Evolutionary conservation across 2,113 vertebrate genomes (phyloP).

Genomic region (Aphelocoma coerulescens): DNA sequence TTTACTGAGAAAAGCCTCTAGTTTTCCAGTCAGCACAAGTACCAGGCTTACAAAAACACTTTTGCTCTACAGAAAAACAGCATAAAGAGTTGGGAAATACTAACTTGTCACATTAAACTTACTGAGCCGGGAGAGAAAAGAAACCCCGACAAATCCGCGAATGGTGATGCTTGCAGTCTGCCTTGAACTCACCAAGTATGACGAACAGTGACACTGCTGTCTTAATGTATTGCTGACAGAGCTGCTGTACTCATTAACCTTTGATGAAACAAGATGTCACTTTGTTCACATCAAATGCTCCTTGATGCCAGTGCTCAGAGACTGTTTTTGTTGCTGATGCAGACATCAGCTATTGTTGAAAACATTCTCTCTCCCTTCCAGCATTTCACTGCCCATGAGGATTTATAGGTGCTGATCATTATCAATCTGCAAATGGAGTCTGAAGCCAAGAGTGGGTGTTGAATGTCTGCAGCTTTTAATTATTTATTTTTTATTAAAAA

Average conservation of each 20-base stretch:
- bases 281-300: conserved; percentile 61
- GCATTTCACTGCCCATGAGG: background rate
- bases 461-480: background rate
- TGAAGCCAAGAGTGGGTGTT: background rate
- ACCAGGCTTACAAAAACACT: background rate
- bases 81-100: background rate
- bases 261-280: conserved; percentile 62
- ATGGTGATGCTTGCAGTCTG: background rate
- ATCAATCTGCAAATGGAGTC: background rate
- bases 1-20: background rate
- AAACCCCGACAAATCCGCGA: rapidly evolving
- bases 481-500: background rate
- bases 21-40: background rate
- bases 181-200: background rate
- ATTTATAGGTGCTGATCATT: conserved; percentile 11
- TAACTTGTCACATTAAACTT: background rate
- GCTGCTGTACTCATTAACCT: conserved; percentile 60
- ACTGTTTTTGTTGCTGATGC: conserved; percentile 43
- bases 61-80: background rate
- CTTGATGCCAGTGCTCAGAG: conserved; percentile 46
- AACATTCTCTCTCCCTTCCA: conserved; percentile 16
- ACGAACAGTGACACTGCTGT: conserved; percentile 44
- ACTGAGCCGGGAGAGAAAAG: background rate
- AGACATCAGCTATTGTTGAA: conserved; percentile 48
- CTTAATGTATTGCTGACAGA: conserved; percentile 56